Evolutionary conservation across 2,113 vertebrate genomes (phyloP).

Genomic region (Xiphias gladius): DNA sequence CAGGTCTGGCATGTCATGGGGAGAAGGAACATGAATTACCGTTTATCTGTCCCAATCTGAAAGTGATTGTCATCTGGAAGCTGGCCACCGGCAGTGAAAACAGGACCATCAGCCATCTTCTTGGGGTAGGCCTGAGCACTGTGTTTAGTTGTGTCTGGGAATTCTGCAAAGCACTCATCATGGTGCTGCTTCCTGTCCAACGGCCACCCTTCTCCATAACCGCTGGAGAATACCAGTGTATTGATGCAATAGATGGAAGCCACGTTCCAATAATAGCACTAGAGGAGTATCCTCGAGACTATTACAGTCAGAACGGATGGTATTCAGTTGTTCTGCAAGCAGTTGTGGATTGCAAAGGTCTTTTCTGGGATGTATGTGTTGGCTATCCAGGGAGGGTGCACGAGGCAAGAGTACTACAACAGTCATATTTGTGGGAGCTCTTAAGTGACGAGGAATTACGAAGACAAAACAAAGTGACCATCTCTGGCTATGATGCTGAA

Average conservation of each 20-base stretch:
- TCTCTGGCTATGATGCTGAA: neutral
- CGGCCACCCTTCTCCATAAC: neutral
- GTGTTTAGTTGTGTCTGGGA: neutral
- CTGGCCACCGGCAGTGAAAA: no score
- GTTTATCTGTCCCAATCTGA: neutral
- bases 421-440: neutral
- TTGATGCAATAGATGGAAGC: conserved; percentile 11
- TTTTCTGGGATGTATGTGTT: conserved; percentile 15
- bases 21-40: neutral
- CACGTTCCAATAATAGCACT: conserved; percentile 15
- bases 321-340: neutral
- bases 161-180: neutral
- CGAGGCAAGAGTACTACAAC: neutral
- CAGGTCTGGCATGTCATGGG: neutral
- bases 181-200: neutral
- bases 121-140: neutral
- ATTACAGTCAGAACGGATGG: neutral
- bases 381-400: no score
- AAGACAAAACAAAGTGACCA: neutral
- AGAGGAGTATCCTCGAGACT: neutral
- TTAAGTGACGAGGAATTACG: neutral
- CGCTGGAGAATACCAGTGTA: no score
- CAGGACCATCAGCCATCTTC: no score
- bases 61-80: neutral
- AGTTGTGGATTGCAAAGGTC: neutral